Conservation (phyloP, 1,140 invertebrate genomes). For the Bombus affinis region DNA sequence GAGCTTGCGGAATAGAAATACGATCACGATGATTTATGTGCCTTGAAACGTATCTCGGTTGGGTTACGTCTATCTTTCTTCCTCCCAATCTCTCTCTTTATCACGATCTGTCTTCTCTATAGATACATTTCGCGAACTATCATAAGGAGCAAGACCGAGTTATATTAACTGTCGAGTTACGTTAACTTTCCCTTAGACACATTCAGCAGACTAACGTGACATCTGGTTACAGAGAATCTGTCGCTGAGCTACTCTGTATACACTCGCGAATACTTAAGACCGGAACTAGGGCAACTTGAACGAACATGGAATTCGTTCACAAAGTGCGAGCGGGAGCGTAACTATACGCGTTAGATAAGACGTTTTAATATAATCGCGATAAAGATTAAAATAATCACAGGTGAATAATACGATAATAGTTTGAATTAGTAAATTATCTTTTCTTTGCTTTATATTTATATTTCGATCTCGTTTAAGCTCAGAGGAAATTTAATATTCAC, state of each 20-base stretch:
- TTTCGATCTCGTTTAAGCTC: too few relatives aligned
- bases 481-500: too few relatives aligned
- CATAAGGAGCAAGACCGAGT: conserved; percentile 41
- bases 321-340: neutral
- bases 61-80: conserved; percentile 9
- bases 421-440: neutral
- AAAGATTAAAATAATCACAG: neutral
- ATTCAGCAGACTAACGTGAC: conserved; percentile 10
- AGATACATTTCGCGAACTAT: conserved; percentile 31
- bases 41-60: conserved; percentile 27
- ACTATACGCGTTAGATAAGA: neutral
- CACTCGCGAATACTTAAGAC: neutral
- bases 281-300: neutral
- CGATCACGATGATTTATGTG: conserved; percentile 41
- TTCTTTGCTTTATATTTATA: too few relatives aligned
- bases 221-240: conserved; percentile 33
- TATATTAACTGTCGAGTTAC: conserved; percentile 52
- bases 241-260: neutral
- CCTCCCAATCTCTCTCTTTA: neutral
- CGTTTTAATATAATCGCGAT: neutral
- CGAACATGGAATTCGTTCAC: neutral
- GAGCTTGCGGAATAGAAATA: neutral
- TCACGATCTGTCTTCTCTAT: conserved; percentile 4
- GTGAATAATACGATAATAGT: neutral
- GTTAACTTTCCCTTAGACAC: conserved; percentile 34